A percentile compares a stretch with the other conserved stretches of the same genome.
Evolutionary conservation across 2,113 vertebrate genomes (phyloP).

Genomic region (Heterocephalus glaber): DNA sequence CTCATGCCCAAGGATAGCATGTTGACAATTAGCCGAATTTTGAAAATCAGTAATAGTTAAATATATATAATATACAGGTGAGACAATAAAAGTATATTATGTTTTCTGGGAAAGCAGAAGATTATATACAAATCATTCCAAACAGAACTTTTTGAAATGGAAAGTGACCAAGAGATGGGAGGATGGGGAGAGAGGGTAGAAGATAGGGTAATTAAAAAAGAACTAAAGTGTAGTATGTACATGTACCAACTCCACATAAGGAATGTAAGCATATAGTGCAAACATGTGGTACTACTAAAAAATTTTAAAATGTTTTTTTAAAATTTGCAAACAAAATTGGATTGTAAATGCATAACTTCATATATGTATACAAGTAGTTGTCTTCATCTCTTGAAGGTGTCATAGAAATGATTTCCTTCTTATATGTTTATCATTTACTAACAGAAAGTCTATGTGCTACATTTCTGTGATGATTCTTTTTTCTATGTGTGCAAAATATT

Average conservation of each 20-base stretch:
- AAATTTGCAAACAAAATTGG: background rate
- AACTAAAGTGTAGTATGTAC: background rate
- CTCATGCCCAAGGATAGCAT: background rate
- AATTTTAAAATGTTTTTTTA: background rate
- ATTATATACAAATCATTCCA: background rate
- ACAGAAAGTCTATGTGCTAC: background rate
- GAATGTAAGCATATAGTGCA: background rate
- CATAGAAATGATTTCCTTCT: background rate
- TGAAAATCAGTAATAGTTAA: background rate
- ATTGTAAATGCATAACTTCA: background rate
- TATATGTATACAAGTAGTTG: background rate
- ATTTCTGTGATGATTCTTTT: background rate
- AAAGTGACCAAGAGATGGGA: background rate
- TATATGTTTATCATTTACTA: slow-evolving; percentile 22
- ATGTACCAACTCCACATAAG: background rate
- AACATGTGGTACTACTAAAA: background rate
- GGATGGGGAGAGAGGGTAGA: background rate
- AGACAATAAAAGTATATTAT: background rate
- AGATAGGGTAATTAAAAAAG: background rate
- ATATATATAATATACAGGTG: background rate
- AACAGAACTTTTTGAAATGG: background rate
- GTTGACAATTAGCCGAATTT: background rate
- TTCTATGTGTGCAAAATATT: background rate
- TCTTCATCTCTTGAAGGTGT: slow-evolving; percentile 7
- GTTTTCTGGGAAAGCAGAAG: background rate